Evolutionary conservation across 2,888 invertebrate species (phyloP), one percentile per base, ranked within the genome.

Genomic region (Agriopis aurantiaria): DNA sequence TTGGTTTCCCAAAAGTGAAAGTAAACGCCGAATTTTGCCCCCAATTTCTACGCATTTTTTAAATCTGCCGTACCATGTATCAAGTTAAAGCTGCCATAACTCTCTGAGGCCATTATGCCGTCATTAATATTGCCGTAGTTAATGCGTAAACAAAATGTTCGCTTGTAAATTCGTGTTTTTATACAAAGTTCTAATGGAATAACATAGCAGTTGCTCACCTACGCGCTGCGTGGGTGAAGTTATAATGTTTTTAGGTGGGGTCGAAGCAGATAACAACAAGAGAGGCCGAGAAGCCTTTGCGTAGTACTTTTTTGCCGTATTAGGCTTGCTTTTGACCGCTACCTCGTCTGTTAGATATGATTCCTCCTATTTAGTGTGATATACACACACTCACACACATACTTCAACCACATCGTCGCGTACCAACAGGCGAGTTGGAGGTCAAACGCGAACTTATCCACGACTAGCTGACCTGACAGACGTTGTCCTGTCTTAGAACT

Each of bases 101-200:
- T 65, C 64, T 14, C 45, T 9, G 48, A 33, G 17, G 55, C 65
- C 55, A 65, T 69, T 69, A 65, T 17, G 49, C 23, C 41, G 60
- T 69, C 69, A 69, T 69, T 65, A 69, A 65, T 69, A 69, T 65
- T 65, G 61, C 64, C 52, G 33, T 33, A 23, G 48, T 62, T 63
- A 70, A 70, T 65, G 65, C 70, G 67, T 72, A 63, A 69, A 72
- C 69, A 65, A 67, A 72, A 72, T 59, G 69, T 72, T 69, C 14
- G 52, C 71, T 33, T 72, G 70, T 72, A 67, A 71, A 68, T 63
- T 68, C 68, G 68, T 66, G 67, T 72, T 72, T 75, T 75, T 67
- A 62, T 52, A 60, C 68, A 46, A 73, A 74, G 65, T 75, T 74
- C 58, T 75, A 69, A 75, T 75, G 74, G 75, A 75, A 75, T 75